phyloP scores from a whole-genome alignment of 2,113 vertebrate species.

The Sciurus niger region DNA sequence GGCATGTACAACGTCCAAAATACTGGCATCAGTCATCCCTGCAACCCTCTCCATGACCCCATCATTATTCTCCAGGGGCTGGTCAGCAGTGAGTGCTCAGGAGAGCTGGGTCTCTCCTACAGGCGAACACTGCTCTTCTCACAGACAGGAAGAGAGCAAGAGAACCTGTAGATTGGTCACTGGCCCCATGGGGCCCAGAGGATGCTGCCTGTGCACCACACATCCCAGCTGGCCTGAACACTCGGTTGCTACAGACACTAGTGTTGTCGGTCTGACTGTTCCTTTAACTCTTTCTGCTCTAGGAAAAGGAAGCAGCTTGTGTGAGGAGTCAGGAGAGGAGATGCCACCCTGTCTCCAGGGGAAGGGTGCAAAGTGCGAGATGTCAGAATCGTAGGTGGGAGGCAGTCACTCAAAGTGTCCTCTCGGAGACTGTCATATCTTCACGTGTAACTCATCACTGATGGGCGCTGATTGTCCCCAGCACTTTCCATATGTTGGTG shows the following conservation, averaged over 20 bases:
- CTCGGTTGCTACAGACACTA: not conserved
- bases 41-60: too few species aligned
- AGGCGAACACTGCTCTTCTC: not conserved
- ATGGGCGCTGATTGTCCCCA: not conserved
- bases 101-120: not conserved
- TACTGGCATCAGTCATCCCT: not conserved
- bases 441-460: not conserved
- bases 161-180: not conserved
- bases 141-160: not conserved
- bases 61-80: not conserved
- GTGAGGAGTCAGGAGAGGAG: not conserved
- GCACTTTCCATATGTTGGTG: not conserved
- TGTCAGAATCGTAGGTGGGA: not conserved
- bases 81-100: not conserved
- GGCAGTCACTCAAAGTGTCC: not conserved
- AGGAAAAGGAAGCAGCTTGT: not conserved
- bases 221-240: not conserved
- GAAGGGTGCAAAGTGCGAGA: not conserved
- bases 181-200: not conserved
- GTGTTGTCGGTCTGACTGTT: not conserved
- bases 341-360: not conserved
- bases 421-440: rapidly evolving
- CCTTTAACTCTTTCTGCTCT: not conserved
- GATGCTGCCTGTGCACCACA: not conserved
- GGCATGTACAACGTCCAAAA: too few species aligned